Conservation (phyloP, 2,888 invertebrate genomes). For the Caenorhabditis plicata region DNA sequence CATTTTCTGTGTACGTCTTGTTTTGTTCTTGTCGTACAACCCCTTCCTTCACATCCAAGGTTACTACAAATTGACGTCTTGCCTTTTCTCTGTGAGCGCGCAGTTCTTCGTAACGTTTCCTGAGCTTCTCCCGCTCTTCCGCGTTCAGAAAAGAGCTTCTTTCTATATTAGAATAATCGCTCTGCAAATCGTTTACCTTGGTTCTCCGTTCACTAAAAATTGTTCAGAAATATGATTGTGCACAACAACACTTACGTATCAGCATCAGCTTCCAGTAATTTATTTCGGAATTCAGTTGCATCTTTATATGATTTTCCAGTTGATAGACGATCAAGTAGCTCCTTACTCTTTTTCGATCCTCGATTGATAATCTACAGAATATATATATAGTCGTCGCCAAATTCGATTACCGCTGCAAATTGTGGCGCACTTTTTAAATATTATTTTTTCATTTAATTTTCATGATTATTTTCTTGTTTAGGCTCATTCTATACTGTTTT, state of each 20-base stretch:
- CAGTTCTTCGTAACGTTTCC: constrained; percentile 53
- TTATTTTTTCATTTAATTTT: too few species aligned
- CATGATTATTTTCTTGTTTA: too few species aligned
- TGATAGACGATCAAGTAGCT: constrained; percentile 69
- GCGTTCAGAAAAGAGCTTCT: constrained; percentile 79
- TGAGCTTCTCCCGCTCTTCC: constrained; percentile 62
- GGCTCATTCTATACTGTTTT: neutral
- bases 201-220: constrained; percentile 44
- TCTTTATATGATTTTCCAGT: constrained; percentile 17
- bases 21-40: constrained; percentile 32
- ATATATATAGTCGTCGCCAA: too few species aligned
- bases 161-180: constrained; percentile 61
- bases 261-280: constrained; percentile 48
- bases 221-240: neutral
- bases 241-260: constrained; percentile 37
- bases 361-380: constrained; percentile 43
- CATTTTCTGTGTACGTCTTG: too few species aligned
- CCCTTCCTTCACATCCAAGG: constrained; percentile 45
- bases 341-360: constrained; percentile 39
- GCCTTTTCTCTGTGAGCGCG: constrained; percentile 38
- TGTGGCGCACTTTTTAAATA: too few species aligned
- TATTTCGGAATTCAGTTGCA: constrained; percentile 48
- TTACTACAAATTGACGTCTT: constrained; percentile 43
- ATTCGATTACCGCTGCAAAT: too few species aligned
- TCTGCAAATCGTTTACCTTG: constrained; percentile 56